phyloP scores from a whole-genome alignment of 2,888 invertebrate genomes.

The Ecliptopera silaceata region DNA sequence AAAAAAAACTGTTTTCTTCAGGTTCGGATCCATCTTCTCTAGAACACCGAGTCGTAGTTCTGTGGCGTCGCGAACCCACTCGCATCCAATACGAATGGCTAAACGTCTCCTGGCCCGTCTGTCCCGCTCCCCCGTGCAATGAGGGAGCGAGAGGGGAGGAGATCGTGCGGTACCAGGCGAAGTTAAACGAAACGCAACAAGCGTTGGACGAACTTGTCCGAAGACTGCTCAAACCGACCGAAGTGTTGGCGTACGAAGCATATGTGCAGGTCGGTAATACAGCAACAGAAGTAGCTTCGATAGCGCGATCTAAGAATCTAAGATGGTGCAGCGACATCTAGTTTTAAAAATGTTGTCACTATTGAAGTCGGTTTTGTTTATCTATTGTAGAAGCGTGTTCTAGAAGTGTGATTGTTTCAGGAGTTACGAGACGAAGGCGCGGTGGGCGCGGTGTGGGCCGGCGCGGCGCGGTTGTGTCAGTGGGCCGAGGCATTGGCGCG shows the following conservation, averaged over 20 bases:
- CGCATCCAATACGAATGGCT: conserved; percentile 96
- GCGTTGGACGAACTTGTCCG: conserved; percentile 89
- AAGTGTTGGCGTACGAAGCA: conserved; percentile 90
- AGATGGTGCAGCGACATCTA: too few relatives aligned
- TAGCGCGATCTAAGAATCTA: too few relatives aligned
- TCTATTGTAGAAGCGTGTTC: not conserved
- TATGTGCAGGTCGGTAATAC: conserved; percentile 87
- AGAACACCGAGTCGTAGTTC: conserved; percentile 90
- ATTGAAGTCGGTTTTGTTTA: too few relatives aligned
- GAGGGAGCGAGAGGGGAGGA: conserved; percentile 64
- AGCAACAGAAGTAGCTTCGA: too few relatives aligned
- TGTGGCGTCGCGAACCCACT: conserved; percentile 94
- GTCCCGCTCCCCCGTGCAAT: conserved; percentile 68
- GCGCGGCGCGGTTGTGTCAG: conserved; percentile 70
- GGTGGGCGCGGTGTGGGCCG: conserved; percentile 87
- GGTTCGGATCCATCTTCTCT: conserved; percentile 78
- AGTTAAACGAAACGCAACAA: conserved; percentile 87
- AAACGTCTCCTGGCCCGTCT: conserved; percentile 86
- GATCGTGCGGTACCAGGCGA: conserved; percentile 56
- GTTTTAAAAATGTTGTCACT: too few relatives aligned
- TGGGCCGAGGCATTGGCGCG: conserved; percentile 88
- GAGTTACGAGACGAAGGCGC: conserved; percentile 92
- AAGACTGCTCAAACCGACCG: conserved; percentile 87
- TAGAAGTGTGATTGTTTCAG: conserved; percentile 57
- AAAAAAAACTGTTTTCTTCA: not conserved